Conservation (phyloP, 2,888 invertebrate species). For the Luffia ferchaultella region DNA sequence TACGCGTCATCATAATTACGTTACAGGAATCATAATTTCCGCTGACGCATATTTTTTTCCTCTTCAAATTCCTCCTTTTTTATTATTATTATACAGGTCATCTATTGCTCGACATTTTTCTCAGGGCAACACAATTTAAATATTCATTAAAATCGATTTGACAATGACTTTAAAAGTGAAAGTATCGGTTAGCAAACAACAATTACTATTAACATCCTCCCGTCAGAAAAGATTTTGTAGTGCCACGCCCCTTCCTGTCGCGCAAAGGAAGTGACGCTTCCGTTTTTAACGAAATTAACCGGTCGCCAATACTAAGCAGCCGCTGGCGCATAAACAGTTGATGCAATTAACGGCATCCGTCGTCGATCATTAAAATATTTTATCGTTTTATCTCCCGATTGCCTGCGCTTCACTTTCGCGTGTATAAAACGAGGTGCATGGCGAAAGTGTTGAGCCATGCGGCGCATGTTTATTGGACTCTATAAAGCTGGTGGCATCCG, state of each 20-base stretch:
- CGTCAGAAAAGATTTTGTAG: not conserved
- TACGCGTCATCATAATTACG: no score
- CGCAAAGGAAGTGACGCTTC: not conserved
- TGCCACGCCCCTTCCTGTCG: not conserved
- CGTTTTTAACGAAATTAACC: not conserved
- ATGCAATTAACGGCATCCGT: not conserved
- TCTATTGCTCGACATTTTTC: no score
- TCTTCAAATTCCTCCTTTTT: no score
- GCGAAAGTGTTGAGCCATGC: not conserved
- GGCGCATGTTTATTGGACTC: not conserved
- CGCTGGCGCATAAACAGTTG: not conserved
- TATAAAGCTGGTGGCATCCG: no score
- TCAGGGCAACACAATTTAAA: no score
- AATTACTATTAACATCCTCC: no score
- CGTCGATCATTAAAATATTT: not conserved
- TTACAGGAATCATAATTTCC: no score
- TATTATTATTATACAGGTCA: no score
- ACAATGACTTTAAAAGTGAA: no score
- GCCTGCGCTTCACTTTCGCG: not conserved
- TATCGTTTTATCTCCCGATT: not conserved
- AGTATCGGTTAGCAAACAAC: no score
- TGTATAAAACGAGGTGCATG: not conserved
- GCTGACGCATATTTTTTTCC: no score
- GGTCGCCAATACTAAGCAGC: not conserved
- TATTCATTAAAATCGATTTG: no score